A percentile compares a stretch with the other conserved stretches of the same genome.
phyloP scores from a whole-genome alignment of 2,797 vertebrate genomes.

The Dipus sagitta region DNA sequence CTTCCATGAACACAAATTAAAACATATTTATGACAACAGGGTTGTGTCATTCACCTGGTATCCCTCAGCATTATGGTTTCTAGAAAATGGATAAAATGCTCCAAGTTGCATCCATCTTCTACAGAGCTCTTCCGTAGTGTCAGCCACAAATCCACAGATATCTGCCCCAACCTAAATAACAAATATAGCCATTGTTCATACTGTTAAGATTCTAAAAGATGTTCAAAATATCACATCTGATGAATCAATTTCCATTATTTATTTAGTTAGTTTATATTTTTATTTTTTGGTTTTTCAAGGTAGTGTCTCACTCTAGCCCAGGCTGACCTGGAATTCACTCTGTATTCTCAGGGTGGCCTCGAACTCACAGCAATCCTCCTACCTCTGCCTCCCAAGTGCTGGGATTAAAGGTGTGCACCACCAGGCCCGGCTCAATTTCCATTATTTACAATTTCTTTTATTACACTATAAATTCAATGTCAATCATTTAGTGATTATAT shows the following conservation, averaged over 20 bases:
- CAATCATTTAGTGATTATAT: neutral
- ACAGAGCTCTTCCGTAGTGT: conserved; percentile 94
- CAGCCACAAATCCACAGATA: conserved; percentile 94
- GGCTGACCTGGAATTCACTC: too few species aligned
- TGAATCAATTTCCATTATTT: neutral
- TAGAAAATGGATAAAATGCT: conserved; percentile 97
- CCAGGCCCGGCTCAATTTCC: too few species aligned
- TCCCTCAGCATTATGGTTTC: conserved; percentile 94
- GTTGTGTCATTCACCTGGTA: conserved; percentile 85
- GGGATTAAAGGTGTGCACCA: too few species aligned
- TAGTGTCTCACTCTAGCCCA: too few species aligned
- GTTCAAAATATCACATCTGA: neutral
- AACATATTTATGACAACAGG: neutral
- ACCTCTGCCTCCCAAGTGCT: too few species aligned
- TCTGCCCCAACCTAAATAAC: conserved; percentile 94
- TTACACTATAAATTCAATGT: neutral
- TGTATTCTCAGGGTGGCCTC: too few species aligned
- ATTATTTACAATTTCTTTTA: neutral
- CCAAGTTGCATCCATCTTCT: conserved; percentile 98
- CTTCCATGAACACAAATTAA: neutral
- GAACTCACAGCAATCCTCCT: too few species aligned
- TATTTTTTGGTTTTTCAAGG: too few species aligned
- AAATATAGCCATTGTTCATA: neutral
- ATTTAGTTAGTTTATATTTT: too few species aligned
- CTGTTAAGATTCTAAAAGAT: neutral